Evolutionary conservation across 2,888 invertebrate genomes (phyloP).

Genomic region (Dimorphilus gyrociliatus): DNA sequence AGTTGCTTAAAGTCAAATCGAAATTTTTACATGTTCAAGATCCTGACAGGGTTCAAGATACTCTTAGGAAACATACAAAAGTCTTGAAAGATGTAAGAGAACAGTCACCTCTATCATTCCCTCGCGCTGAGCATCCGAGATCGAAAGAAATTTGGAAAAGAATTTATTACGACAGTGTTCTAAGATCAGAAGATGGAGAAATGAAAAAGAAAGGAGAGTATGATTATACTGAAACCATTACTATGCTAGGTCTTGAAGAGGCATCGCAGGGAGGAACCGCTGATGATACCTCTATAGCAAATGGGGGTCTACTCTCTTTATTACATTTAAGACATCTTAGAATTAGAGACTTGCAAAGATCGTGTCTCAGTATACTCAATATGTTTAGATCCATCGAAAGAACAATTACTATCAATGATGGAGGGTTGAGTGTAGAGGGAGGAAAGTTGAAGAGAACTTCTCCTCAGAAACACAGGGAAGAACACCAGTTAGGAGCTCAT

Average conservation of each 20-base stretch:
- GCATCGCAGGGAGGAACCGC: slow-evolving; percentile 24
- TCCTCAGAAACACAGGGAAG: slow-evolving; percentile 31
- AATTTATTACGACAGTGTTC: no score
- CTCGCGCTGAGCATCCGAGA: no score
- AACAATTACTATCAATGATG: slow-evolving; percentile 36
- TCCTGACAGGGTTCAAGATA: slow-evolving; percentile 31
- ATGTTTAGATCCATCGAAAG: slow-evolving; percentile 37
- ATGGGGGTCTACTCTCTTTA: slow-evolving; percentile 34
- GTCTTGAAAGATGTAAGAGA: slow-evolving; percentile 21
- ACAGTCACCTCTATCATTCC: no score
- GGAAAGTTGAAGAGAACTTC: slow-evolving; percentile 19
- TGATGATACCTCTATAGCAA: slow-evolving; percentile 24
- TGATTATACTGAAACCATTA: not conserved
- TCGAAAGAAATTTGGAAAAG: slow-evolving; percentile 23
- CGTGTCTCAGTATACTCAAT: slow-evolving; percentile 32
- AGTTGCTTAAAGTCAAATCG: slow-evolving; percentile 23
- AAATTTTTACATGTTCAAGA: slow-evolving; percentile 26
- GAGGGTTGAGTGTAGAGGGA: slow-evolving; percentile 26
- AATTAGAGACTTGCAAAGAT: slow-evolving; percentile 31
- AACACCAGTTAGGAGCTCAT: slow-evolving; percentile 30
- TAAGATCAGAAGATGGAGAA: no score
- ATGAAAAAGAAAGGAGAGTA: slow-evolving; percentile 23
- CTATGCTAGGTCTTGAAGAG: slow-evolving; percentile 26
- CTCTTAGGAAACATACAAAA: slow-evolving; percentile 26
- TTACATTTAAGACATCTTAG: slow-evolving; percentile 33